Base-by-base conservation (phyloP, 1,140 invertebrate species). In the Eulimnadia texana region DNA sequence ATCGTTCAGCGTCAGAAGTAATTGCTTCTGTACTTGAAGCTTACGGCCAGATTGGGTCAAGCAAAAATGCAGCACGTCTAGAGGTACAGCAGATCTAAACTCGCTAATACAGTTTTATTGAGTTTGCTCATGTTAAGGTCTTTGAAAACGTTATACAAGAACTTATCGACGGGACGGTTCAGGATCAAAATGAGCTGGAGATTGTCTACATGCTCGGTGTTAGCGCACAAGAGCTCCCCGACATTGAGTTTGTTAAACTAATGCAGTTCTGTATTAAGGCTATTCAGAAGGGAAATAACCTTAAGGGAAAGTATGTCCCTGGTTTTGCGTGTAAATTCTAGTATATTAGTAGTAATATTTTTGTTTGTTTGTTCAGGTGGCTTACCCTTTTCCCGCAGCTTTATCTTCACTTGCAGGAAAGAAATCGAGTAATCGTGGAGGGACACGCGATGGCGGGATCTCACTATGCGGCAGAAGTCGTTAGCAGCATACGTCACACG, bases 211-310 rank as follows among this genome's bases (percentile, higher is more conserved):
- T 33, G 24, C 27, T 57, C 27, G 33, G 55, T n/a, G n/a, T 57
- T 3, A 33, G 29, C 16, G 29, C 27, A 3, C 55, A 57, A 27
- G 55, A 57, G 1, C 22, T 57, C 13, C 27, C 27, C 55, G 33
- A 33, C 22, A 57, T 16, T 29, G 22, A 57, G 16, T 57, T 57
- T 3, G 55, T 33, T 19, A 33, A 57, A 42, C 20, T 57, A 11
- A 27, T 57, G 3, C 55, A 57, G 28, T 33, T 57, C 33, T 57
- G 55, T 27, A 29, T 57, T n/a, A 19, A 9, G 3, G 27, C 33
- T 9, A 57, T 57, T 57, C 24, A 57, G 27, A 57, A 29, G 1
- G 55, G 55, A n/a, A 57, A 57, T 29, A 57, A 57, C 28, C 25
- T 57, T 19, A 57, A 29, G 55, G 55, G 55, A 57, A 57, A 57